Evolutionary conservation across 2,888 invertebrate genomes (phyloP).

Genomic region (Nasonovia ribisnigri): DNA sequence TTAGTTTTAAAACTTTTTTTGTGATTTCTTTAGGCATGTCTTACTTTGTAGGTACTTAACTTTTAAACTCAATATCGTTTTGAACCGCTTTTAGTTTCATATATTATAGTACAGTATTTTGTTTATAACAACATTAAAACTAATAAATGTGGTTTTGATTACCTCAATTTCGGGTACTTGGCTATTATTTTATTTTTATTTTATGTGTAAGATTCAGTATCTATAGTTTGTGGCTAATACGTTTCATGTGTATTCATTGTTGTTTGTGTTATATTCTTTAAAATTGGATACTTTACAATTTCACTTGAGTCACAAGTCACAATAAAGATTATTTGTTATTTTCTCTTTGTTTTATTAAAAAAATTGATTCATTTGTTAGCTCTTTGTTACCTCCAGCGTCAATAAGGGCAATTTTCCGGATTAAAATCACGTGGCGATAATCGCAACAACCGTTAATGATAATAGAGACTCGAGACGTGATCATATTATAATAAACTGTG

Average conservation of each 20-base stretch:
- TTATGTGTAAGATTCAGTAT: background rate
- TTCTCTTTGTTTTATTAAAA: slow-evolving; percentile 18
- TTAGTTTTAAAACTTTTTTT: background rate
- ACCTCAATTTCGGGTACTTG: background rate
- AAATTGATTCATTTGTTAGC: slow-evolving; percentile 35
- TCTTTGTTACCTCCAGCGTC: background rate
- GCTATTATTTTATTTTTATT: background rate
- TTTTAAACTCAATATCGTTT: background rate
- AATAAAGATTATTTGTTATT: background rate
- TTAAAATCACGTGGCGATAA: background rate
- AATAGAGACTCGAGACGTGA: background rate
- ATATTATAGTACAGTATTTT: background rate
- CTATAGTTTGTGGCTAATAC: background rate
- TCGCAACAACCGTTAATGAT: background rate
- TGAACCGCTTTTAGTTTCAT: background rate
- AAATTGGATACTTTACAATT: background rate
- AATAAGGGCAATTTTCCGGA: slow-evolving; percentile 45
- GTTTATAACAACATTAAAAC: background rate
- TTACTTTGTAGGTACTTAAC: background rate
- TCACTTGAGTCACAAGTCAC: background rate
- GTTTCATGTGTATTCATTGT: background rate
- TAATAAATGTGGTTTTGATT: background rate
- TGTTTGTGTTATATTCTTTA: background rate
- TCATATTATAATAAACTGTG: background rate
- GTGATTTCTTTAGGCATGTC: background rate